phyloP scores from a whole-genome alignment of 2,113 vertebrate genomes.

The Pelobates fuscus region DNA sequence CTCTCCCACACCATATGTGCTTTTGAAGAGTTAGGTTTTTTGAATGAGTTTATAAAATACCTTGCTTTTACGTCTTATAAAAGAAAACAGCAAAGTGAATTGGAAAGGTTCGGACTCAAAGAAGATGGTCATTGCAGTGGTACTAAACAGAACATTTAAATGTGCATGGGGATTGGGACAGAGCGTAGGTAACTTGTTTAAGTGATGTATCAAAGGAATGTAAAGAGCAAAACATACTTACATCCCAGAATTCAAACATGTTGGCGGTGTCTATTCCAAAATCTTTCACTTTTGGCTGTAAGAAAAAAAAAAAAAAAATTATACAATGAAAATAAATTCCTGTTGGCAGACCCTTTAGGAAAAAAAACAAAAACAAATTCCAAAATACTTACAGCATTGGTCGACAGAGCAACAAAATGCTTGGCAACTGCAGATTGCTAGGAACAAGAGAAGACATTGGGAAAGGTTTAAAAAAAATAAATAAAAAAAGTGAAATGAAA shows the following conservation, averaged over 20 bases:
- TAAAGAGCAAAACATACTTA: constrained; percentile 68
- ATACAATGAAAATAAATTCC: not conserved
- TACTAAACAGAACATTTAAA: too few relatives aligned
- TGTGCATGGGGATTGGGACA: too few relatives aligned
- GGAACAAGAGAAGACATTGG: constrained; percentile 45
- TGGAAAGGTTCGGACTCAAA: too few relatives aligned
- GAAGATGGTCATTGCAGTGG: too few relatives aligned
- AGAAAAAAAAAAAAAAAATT: constrained; percentile 38
- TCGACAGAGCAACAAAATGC: constrained; percentile 96
- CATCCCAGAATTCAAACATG: constrained; percentile 99
- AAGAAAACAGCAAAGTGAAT: too few relatives aligned
- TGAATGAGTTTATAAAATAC: too few relatives aligned
- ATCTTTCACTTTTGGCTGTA: constrained; percentile 90
- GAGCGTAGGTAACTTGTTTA: too few relatives aligned
- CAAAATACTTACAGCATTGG: constrained; percentile 84
- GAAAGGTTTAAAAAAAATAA: not conserved
- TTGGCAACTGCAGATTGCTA: constrained; percentile 90
- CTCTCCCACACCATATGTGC: not conserved
- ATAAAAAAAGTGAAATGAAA: too few relatives aligned
- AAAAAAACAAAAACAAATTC: not conserved
- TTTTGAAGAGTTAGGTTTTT: too few relatives aligned
- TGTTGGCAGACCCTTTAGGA: too few relatives aligned
- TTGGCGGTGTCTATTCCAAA: constrained; percentile 94
- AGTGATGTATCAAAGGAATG: too few relatives aligned
- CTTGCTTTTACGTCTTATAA: too few relatives aligned